These are phyloP conservation scores for Corythaeola cristata DNA, from an alignment of 2,113 vertebrate species.

Conservation along the genomic window DNA sequence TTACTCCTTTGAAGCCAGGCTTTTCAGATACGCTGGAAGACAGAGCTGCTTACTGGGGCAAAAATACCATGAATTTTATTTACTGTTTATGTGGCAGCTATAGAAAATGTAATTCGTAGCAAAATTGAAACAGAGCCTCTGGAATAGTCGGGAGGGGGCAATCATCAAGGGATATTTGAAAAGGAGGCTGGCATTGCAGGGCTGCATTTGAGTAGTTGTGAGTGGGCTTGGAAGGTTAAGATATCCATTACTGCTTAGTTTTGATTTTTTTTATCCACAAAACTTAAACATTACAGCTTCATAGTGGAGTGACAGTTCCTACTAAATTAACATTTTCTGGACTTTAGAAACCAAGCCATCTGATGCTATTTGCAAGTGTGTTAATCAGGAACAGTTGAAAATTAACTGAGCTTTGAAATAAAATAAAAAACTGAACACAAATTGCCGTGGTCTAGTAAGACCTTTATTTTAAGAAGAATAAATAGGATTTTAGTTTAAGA, in stretches of 20 bases:
- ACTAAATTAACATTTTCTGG: not conserved
- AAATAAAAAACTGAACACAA: not conserved
- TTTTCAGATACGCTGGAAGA: conserved; percentile 20
- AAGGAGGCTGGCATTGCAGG: not conserved
- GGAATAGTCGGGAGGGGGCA: accelerated
- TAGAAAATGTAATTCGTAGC: conserved; percentile 38
- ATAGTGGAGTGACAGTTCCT: not conserved
- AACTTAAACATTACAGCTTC: not conserved
- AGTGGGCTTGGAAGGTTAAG: not conserved
- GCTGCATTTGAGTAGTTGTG: not conserved
- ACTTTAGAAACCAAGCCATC: not conserved
- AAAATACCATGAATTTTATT: conserved; percentile 55
- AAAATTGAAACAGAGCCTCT: not conserved
- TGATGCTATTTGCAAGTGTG: not conserved
- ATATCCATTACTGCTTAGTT: not conserved
- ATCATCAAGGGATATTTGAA: not conserved
- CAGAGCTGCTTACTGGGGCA: conserved; percentile 63
- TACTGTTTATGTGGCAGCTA: conserved; percentile 41
- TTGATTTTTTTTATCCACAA: not conserved
- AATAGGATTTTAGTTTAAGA: not conserved
- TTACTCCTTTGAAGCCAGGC: conserved; percentile 8
- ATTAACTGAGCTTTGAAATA: not conserved
- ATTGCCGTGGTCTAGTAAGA: not conserved
- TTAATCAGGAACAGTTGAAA: not conserved
- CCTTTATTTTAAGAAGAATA: not conserved